phyloP scores from a whole-genome alignment of 2,888 invertebrate genomes.

The Exocentrus adspersus region DNA sequence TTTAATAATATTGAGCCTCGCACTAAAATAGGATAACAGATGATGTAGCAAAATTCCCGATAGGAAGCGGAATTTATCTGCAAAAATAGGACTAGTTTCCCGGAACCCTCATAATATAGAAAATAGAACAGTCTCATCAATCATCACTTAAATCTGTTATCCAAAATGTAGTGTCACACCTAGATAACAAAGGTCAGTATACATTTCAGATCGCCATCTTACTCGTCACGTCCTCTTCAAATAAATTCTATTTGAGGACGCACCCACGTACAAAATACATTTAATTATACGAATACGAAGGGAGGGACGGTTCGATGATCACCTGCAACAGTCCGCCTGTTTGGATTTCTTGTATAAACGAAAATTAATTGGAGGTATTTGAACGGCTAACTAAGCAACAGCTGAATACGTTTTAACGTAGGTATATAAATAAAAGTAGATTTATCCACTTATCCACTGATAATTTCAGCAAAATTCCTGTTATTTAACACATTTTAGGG shows the following conservation, averaged over 20 bases:
- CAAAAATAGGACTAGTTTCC: too few species aligned
- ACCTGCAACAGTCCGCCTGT: conserved; percentile 10
- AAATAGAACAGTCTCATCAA: background rate
- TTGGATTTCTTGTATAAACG: conserved; percentile 9
- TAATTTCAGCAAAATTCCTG: too few species aligned
- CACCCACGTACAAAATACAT: background rate
- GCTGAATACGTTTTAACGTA: too few species aligned
- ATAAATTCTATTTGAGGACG: background rate
- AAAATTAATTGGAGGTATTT: conserved; percentile 11
- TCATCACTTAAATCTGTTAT: background rate
- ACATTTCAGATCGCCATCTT: background rate
- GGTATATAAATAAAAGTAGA: too few species aligned
- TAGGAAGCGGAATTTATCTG: too few species aligned
- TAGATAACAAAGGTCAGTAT: background rate
- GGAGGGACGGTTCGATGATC: background rate
- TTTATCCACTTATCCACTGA: too few species aligned
- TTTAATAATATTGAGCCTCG: too few species aligned
- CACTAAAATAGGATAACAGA: too few species aligned
- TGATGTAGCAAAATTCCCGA: too few species aligned
- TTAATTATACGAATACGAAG: conserved; percentile 1
- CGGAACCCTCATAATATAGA: too few species aligned
- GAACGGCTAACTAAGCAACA: background rate
- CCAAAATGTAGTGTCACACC: background rate
- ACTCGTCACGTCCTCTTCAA: background rate
- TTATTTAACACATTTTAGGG: too few species aligned